Evolutionary conservation across 2,797 vertebrate genomes (phyloP), one percentile per base, ranked within the genome.

Genomic region (Sphaeramia orbicularis): DNA sequence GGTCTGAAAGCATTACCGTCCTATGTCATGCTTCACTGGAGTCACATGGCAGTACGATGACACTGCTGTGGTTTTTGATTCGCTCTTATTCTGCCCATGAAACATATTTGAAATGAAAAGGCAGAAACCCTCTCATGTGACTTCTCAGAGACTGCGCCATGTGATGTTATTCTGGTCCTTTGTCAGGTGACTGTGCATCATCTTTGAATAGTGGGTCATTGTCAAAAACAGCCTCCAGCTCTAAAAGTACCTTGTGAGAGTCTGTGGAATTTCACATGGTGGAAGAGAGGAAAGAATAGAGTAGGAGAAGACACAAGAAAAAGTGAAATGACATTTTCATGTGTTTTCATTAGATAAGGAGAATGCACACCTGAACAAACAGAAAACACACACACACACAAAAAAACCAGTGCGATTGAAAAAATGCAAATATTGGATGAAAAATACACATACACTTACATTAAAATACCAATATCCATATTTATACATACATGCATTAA

Each of bases 131-230:
- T 21, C 62, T 75, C 85, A 80, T 83, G 74, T 77, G 83, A 81
- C 71, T 41, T 16, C 50, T 73, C 18, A 15, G 61, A 73, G 32
- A 50, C 13, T 0, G 42, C 9, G 15, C 44, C 87, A 89, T 85
- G 79, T 85, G 87, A 87, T 89, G 81, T 83, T 87, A 77, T 91
- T 87, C 47, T 78, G 59, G 64, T 74, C 3, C 10, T 57, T 50
- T 44, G 74, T 90, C 85, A 84, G 84, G 77, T 86, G 87, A 76
- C 81, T 67, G 32, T 71, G 71, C 14, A 42, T 78, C 57, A 7
- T 82, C 73, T 74, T 43, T 83, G 59, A 85, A 82, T 73, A 80
- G 65, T 69, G 69, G 52, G 35, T 78, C 70, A 86, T 88, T 85
- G 78, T 87, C 70, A 71, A 54, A 66, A 69, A 80, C 27, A 37